phyloP scores from a whole-genome alignment of 2,797 vertebrate genomes.

The Sebastes hubbsi region DNA sequence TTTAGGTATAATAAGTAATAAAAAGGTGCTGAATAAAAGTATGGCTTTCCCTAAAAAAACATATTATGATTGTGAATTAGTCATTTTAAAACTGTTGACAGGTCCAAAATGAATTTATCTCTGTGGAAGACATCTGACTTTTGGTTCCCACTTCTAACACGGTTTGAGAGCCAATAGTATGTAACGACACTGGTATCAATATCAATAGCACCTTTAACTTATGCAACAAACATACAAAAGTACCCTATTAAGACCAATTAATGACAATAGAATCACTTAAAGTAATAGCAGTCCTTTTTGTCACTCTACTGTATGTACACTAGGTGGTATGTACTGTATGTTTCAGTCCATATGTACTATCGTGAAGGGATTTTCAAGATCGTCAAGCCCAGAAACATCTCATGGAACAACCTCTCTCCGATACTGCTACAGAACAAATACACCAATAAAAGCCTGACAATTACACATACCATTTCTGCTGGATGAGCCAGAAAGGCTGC shows the following conservation, averaged over 20 bases:
- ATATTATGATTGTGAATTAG: no score
- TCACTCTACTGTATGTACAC: not conserved
- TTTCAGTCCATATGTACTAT: not conserved
- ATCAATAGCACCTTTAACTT: not conserved
- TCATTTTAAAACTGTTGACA: no score
- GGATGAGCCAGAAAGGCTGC: slow-evolving; percentile 11
- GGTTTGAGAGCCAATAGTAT: not conserved
- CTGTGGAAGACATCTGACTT: not conserved
- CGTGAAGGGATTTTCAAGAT: not conserved
- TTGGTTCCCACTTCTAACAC: not conserved
- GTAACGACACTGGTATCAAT: not conserved
- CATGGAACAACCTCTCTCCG: not conserved
- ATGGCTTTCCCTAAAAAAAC: no score
- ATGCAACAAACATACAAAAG: not conserved
- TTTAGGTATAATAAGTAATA: no score
- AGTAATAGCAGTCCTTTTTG: not conserved
- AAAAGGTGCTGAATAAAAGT: no score
- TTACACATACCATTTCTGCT: slow-evolving; percentile 4
- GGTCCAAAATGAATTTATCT: not conserved
- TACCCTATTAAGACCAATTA: not conserved
- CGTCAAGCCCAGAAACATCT: not conserved
- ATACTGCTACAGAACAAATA: not conserved
- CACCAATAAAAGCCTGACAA: not conserved
- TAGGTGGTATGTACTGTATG: not conserved
- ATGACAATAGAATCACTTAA: not conserved